Conservation (phyloP, 2,113 vertebrate species). For the Mohoua ochrocephala region DNA sequence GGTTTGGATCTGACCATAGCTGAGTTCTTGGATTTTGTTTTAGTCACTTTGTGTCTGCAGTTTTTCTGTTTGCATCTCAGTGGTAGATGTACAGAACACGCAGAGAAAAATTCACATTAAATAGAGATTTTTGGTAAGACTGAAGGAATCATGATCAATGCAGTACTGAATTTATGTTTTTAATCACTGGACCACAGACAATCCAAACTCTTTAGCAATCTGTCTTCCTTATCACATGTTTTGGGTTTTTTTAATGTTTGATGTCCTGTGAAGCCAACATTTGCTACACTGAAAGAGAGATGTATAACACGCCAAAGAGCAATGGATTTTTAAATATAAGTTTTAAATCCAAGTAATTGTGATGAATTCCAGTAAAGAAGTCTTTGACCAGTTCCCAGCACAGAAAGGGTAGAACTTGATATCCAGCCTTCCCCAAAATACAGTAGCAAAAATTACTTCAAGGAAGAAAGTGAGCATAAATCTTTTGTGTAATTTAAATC, state of each 20-base stretch:
- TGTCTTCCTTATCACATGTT: background rate
- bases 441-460: background rate
- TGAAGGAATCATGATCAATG: background rate
- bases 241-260: background rate
- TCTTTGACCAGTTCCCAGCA: background rate
- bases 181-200: background rate
- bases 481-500: background rate
- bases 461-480: background rate
- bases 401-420: background rate
- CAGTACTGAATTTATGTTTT: background rate
- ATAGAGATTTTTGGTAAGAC: background rate
- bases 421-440: background rate
- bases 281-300: background rate
- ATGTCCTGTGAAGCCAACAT: background rate
- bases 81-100: background rate
- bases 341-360: background rate
- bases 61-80: background rate
- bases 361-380: background rate
- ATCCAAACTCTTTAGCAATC: background rate
- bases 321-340: background rate
- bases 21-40: background rate
- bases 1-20: background rate
- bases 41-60: background rate
- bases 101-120: background rate
- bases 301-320: background rate